Base-by-base conservation (phyloP, 2,888 invertebrate species). In the Netelia melanura region DNA sequence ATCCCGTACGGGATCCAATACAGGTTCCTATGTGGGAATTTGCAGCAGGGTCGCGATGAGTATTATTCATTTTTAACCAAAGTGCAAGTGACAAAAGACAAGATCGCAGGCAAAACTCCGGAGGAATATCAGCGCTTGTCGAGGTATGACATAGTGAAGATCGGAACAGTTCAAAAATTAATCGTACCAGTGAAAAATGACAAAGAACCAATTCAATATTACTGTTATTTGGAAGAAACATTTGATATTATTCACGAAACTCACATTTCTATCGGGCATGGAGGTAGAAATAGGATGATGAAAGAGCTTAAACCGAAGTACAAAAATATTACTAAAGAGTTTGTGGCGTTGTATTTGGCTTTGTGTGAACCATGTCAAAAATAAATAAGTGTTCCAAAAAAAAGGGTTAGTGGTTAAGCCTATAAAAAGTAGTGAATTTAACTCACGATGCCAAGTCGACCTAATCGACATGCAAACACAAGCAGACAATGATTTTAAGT, bases 401-500 rank as follows among this genome's bases (percentile, higher is more conserved):
- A 21, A 21, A 23, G 30, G 21, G 30, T 14, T 87, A 71, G 87
- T 87, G 23, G 88, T 87, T 11, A 86, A 84, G 23, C 88, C 88
- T 64, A 85, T 88, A 62, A 10, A 85, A 14, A 61, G 43, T 23
- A 48, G 21, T 3, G 78, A 86, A 25, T 58, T 87, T 8, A 72
- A 43, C 6, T 14, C 54, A n/a, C n/a, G 87, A 54, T 82, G 84
- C 79, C 89, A 90, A 87, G 87, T 89, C 43, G 88, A 90, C 64
- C 68, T 89, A 17, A 88, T 89, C 44, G 89, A 90, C 75, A 54
- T 87, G 81, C 89, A 90, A 64, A 85, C 88, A 10, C 78, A 88
- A 6, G 58, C 65, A 14, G 89, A 90, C 78, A 85, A 75, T 58
- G 62, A 87, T 8, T 90, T 77, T 74, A 88, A 85, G 80, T 89